Evolutionary conservation across 2,888 invertebrate species (phyloP).

Genomic region (Celastrina argiolus): DNA sequence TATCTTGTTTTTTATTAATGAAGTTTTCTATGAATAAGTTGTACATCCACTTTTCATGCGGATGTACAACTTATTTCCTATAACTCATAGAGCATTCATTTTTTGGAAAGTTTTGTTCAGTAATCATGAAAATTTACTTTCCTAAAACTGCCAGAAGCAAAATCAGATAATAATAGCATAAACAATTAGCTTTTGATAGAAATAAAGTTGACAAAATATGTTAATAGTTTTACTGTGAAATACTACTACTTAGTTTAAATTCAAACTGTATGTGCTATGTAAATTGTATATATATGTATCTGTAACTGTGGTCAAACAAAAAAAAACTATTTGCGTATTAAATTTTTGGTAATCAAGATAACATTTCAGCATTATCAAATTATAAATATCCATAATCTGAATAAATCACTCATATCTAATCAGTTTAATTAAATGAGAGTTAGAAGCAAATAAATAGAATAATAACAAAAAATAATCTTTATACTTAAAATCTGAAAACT

Average conservation of each 20-base stretch:
- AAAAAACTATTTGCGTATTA: background rate
- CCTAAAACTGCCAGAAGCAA: background rate
- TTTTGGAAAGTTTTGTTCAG: background rate
- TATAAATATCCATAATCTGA: background rate
- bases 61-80: background rate
- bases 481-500: too few relatives aligned
- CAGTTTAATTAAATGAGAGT: background rate
- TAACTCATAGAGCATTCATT: background rate
- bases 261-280: background rate
- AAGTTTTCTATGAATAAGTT: too few relatives aligned
- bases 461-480: too few relatives aligned
- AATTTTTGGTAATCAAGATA: background rate
- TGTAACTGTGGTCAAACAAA: background rate
- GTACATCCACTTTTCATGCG: background rate
- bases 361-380: background rate
- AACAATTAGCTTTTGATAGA: conserved; percentile 5
- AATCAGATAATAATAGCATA: conserved; percentile 2
- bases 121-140: background rate
- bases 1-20: too few relatives aligned
- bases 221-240: background rate
- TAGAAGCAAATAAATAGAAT: background rate
- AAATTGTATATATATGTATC: conserved; percentile 7
- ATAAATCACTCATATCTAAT: background rate
- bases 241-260: background rate
- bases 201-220: background rate